A percentile compares a stretch with the other conserved stretches of the same genome.
These are phyloP conservation scores for Alethe diademata DNA, from an alignment of 2,113 vertebrate genomes.

Conservation along the genomic window DNA sequence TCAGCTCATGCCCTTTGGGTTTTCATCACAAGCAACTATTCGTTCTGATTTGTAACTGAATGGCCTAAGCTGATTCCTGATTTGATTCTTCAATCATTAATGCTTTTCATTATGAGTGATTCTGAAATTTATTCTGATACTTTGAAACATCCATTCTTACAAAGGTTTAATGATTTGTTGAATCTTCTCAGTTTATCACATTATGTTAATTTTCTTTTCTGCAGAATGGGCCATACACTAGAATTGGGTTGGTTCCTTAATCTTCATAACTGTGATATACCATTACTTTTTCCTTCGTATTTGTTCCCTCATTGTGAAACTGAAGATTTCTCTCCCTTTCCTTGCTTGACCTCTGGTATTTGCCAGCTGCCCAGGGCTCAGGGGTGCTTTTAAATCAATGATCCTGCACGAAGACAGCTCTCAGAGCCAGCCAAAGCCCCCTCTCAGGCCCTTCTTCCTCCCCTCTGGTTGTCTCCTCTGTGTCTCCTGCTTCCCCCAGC, in stretches of 20 bases:
- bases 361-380: not conserved
- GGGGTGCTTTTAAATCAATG: not conserved
- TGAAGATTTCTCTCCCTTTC: not conserved
- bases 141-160: not conserved
- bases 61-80: not conserved
- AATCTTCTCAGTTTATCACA: constrained; percentile 30
- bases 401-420: not conserved
- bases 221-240: not conserved
- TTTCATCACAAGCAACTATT: not conserved
- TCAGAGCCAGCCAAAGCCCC: not conserved
- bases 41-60: not conserved
- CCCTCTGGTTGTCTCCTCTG: not conserved
- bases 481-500: not conserved
- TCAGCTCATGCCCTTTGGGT: not conserved
- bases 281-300: not conserved
- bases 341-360: not conserved
- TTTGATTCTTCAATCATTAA: constrained; percentile 14
- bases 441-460: not conserved
- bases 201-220: constrained; percentile 20
- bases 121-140: constrained; percentile 17
- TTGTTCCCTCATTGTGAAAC: not conserved
- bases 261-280: not conserved
- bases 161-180: constrained; percentile 33
- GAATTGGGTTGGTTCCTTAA: constrained; percentile 23
- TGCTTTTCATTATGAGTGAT: constrained; percentile 12